Conservation (phyloP, 1,140 invertebrate genomes). For the Idris sp. region DNA sequence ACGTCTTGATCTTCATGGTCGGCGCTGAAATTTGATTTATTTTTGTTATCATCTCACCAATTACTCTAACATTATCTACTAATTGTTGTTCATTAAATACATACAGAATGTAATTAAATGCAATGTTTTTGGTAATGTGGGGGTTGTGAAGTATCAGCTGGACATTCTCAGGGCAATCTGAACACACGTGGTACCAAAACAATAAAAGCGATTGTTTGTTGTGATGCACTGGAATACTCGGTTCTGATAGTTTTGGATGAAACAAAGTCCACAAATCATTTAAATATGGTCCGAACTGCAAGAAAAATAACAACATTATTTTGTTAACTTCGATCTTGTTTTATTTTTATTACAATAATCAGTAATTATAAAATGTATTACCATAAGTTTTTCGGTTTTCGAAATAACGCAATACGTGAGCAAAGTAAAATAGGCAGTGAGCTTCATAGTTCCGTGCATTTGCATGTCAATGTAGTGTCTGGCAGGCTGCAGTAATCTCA, state of each 20-base stretch:
- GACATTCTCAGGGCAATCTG: conserved; percentile 95
- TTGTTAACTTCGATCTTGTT: too few relatives aligned
- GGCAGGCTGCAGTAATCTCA: conserved; percentile 87
- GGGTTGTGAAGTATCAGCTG: conserved; percentile 90
- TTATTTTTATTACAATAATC: too few relatives aligned
- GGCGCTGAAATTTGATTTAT: conserved; percentile 85
- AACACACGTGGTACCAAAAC: conserved; percentile 95
- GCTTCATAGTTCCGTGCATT: conserved; percentile 92
- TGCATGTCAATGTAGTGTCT: conserved; percentile 90
- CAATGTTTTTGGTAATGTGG: conserved; percentile 93
- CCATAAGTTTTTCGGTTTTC: conserved; percentile 94
- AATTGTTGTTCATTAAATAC: too few relatives aligned
- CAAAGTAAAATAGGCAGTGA: conserved; percentile 94
- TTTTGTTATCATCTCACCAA: too few relatives aligned
- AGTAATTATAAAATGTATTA: conserved; percentile 68
- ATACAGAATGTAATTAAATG: conserved; percentile 98
- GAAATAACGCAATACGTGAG: conserved; percentile 94
- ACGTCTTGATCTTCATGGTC: conserved; percentile 98
- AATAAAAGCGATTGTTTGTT: conserved; percentile 95
- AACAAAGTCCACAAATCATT: conserved; percentile 95
- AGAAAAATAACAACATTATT: too few relatives aligned
- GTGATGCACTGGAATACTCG: conserved; percentile 94
- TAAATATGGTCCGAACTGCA: conserved; percentile 91
- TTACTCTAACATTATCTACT: too few relatives aligned
- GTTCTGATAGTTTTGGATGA: conserved; percentile 96